Percentiles rank a stretch among this genome's conserved stretches.
phyloP scores from a whole-genome alignment of 2,113 vertebrate species.

The Alaudala cheleensis region DNA sequence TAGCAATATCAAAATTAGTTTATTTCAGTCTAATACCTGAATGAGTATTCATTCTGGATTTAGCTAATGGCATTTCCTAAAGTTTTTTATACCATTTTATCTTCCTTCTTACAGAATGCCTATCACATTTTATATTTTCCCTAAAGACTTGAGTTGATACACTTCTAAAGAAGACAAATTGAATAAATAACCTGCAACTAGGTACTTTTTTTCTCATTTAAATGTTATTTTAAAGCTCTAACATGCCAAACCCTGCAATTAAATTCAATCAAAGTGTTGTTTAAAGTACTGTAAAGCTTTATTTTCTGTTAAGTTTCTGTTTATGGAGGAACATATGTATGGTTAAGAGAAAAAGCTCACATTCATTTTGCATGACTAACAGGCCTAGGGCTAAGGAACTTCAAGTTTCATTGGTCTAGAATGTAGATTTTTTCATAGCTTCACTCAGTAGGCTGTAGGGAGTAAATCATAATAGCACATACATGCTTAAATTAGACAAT shows the following conservation, averaged over 20 bases:
- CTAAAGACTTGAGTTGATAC: background rate
- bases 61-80: background rate
- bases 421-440: background rate
- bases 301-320: background rate
- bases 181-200: background rate
- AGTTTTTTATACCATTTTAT: background rate
- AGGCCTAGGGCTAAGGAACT: background rate
- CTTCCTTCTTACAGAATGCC: background rate
- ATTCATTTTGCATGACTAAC: background rate
- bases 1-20: background rate
- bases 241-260: background rate
- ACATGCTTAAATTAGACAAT: background rate
- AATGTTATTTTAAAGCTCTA: background rate
- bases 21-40: background rate
- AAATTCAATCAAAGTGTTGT: background rate
- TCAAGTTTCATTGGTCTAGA: background rate
- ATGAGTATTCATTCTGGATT: background rate
- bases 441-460: background rate
- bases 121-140: background rate
- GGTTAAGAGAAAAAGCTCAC: background rate
- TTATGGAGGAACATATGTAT: fast-evolving
- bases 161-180: background rate
- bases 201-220: background rate
- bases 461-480: background rate
- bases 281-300: background rate